Percentiles rank a stretch among this genome's conserved stretches.
Evolutionary conservation across 2,888 invertebrate genomes (phyloP).

Genomic region (Catocala sponsa): DNA sequence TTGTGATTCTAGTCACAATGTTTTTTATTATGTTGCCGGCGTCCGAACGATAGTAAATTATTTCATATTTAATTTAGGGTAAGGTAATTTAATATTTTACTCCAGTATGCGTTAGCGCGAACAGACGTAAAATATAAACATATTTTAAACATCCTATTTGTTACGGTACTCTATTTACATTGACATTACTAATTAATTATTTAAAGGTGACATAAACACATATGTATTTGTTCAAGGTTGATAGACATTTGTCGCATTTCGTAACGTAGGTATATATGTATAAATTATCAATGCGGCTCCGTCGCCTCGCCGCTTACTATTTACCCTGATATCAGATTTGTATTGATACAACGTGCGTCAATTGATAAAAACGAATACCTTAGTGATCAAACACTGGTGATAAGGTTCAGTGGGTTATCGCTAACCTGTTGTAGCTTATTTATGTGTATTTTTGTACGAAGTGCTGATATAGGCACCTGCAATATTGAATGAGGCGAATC

Average conservation of each 20-base stretch:
- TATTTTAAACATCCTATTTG: no score
- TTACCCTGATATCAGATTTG: slow-evolving; percentile 62
- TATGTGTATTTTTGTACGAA: slow-evolving; percentile 18
- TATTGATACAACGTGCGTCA: slow-evolving; percentile 62
- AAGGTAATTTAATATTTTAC: no score
- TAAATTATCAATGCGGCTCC: background rate
- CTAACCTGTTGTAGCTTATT: slow-evolving; percentile 21
- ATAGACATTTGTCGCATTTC: background rate
- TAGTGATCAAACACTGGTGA: slow-evolving; percentile 35
- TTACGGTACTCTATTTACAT: background rate
- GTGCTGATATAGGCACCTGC: no score
- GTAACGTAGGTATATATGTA: slow-evolving; percentile 1
- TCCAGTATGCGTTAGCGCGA: no score
- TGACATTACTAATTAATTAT: background rate
- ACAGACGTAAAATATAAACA: no score
- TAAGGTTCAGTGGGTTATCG: slow-evolving; percentile 66
- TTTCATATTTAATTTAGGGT: no score
- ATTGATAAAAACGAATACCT: slow-evolving; percentile 55
- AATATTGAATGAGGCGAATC: no score
- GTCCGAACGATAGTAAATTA: no score
- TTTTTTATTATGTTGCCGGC: no score
- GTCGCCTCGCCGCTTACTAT: slow-evolving; percentile 29
- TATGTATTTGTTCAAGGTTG: no score
- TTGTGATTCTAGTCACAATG: no score
- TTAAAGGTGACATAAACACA: background rate